Base-by-base conservation (phyloP, 2,888 invertebrate genomes). In the Brachypalpus laphriformis region DNA sequence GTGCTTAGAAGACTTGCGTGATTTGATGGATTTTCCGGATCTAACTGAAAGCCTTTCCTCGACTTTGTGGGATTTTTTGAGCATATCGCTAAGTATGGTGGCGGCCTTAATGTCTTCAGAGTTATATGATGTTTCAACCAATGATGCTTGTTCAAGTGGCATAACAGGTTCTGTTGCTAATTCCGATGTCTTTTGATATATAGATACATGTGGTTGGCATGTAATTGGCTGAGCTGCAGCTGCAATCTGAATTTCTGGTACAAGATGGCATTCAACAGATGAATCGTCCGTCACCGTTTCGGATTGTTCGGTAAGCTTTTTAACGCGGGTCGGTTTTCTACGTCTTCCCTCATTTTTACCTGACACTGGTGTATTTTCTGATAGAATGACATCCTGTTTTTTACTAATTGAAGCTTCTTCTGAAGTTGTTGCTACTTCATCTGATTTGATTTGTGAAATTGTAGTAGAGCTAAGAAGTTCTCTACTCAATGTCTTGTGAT, bases 41-140 rank as follows among this genome's bases (percentile, higher is more conserved):
- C 37, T 34, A 11, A 18, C 22, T n/a, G 8, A 54, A 2, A 9
- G 14, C 6, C 8, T 40, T 3, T 47, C 77, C 3, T 77, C 77
- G n/a, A 45, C 9, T 68, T 82, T 72, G 8, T 49, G 49, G 5
- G 71, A 61, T n/a, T 59, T 80, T 45, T 56, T 78, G 2, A 78
- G 31, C 56, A 68, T 74, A 42, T 76, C 49, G 0, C 61, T 74
- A 3, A 78, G 54, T 42, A 83, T 78, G 8, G 66, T 63, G 9
- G 82, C 82, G 7, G 68, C 82, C 1, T 68, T 78, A 0, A 78
- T 61, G 9, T 78, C 82, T 28, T 83, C 78, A 0, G 54, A 18
- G n/a, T 74, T 72, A 28, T 66, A 77, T 7, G 57, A 8, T 4
- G 34, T 28, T 28, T 59, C 20, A 18, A 49, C 11, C 2, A 40